Base-by-base conservation (phyloP, 2,888 invertebrate genomes). In the Atherix ibis region DNA sequence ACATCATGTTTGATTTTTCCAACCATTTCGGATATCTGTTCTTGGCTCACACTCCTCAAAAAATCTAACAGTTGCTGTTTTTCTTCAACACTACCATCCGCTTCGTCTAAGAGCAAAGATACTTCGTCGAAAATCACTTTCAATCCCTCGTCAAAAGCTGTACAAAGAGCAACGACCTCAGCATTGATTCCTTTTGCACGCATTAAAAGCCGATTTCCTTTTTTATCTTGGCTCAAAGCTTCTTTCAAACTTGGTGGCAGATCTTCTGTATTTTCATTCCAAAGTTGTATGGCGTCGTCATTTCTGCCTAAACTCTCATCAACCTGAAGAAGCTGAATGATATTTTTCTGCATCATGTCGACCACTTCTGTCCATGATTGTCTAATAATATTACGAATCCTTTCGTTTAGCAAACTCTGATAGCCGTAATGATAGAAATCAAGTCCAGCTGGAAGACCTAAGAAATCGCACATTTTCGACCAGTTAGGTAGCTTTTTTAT, bases 171-270 rank as follows among this genome's bases (percentile, higher is more conserved):
- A 29, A 83, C 77, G 26, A 87, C 63, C 15, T 72, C 72, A 0
- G 71, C 71, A 0, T 82, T 80, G 56, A 74, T 83, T 1, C 88
- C 88, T 44, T 74, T 73, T 4, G 81, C 76, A 63, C 87, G 87
- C 66, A 82, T 78, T 1, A 76, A 63, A 56, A 83, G 51, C 4
- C 49, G 52, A 32, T 59, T 61, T 1, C 46, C 31, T 35, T 49
- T 48, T n/a, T 44, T 50, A 18, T 57, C 49, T n/a, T 52, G 50
- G 27, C 50, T 54, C 13, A 60, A 39, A 1, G 59, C 62, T 4
- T 54, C 50, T 19, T 60, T 60, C 13, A 67, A 46, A 40, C 65
- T 67, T 17, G 56, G 46, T 1, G 67, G 66, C 27, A 71, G 56
- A 48, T 74, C 73, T 2, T 47, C 63, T 26, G 64, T 62, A 27